A percentile compares a stretch with the other conserved stretches of the same genome.
Conservation (phyloP, 2,113 vertebrate species). For the Euleptes europaea region DNA sequence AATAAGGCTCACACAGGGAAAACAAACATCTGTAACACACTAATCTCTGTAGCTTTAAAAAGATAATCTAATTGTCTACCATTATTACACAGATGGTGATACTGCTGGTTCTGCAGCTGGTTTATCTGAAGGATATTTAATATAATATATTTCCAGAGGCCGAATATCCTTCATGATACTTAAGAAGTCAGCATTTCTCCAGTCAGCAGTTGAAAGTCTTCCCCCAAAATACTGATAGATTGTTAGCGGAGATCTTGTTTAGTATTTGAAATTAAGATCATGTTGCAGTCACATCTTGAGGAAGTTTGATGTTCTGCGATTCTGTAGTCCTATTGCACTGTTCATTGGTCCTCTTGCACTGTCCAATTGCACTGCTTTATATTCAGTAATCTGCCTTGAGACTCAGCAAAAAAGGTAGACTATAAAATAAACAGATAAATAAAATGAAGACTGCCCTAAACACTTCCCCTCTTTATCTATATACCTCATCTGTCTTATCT, state of each 20-base stretch:
- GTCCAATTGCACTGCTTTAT: not conserved
- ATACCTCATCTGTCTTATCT: too few species aligned
- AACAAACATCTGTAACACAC: slow-evolving; percentile 15
- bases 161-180: not conserved
- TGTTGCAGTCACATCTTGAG: not conserved
- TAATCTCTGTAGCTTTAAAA: slow-evolving; percentile 4
- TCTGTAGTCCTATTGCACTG: too few species aligned
- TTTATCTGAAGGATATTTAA: slow-evolving; percentile 15
- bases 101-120: not conserved
- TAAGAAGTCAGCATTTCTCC: not conserved
- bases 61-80: not conserved
- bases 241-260: not conserved
- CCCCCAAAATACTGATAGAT: not conserved
- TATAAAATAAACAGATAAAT: too few species aligned
- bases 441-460: too few species aligned
- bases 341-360: not conserved
- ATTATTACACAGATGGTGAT: not conserved
- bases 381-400: too few species aligned
- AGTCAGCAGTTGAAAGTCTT: not conserved
- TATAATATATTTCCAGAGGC: not conserved
- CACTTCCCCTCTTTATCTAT: too few species aligned
- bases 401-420: too few species aligned
- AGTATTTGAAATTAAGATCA: not conserved
- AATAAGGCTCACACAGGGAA: slow-evolving; percentile 42
- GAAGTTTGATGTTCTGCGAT: not conserved